These are phyloP conservation scores for Cassiopea xamachana DNA, from an alignment of 30 jellyfish, hydroid and myxozoan species.

Conservation along the genomic window DNA sequence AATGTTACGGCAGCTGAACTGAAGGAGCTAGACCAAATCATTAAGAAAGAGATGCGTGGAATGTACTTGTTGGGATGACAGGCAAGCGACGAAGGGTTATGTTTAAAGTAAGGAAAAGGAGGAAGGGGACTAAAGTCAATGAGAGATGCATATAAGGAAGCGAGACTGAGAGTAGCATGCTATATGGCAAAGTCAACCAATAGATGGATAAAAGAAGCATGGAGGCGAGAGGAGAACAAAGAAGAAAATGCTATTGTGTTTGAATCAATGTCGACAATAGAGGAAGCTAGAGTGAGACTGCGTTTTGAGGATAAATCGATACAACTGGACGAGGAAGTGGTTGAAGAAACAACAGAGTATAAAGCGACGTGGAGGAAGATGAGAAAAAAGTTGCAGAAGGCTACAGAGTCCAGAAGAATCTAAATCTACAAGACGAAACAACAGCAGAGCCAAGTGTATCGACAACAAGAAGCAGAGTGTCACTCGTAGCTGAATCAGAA, in stretches of 20 bases:
- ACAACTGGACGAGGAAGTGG: background rate
- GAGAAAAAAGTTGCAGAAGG: too few species aligned
- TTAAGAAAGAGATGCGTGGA: background rate
- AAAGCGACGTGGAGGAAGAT: background rate
- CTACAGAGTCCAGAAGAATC: background rate
- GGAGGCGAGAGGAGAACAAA: background rate
- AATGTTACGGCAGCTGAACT: background rate
- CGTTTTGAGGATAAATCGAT: background rate
- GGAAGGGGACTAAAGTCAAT: background rate
- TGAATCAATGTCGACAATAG: background rate
- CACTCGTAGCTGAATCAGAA: background rate
- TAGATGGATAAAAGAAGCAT: background rate
- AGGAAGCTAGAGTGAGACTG: background rate
- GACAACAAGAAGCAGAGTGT: background rate
- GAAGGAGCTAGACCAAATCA: background rate
- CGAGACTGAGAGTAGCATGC: background rate
- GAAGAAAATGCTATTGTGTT: background rate
- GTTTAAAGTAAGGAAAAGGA: background rate
- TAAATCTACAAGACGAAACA: too few species aligned
- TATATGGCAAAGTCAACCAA: background rate
- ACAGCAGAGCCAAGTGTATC: background rate
- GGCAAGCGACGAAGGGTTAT: background rate
- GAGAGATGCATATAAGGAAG: background rate
- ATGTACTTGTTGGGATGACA: background rate
- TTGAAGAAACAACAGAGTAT: background rate